Evolutionary conservation across 2,888 invertebrate species (phyloP).

Genomic region (Fabriciana adippe): DNA sequence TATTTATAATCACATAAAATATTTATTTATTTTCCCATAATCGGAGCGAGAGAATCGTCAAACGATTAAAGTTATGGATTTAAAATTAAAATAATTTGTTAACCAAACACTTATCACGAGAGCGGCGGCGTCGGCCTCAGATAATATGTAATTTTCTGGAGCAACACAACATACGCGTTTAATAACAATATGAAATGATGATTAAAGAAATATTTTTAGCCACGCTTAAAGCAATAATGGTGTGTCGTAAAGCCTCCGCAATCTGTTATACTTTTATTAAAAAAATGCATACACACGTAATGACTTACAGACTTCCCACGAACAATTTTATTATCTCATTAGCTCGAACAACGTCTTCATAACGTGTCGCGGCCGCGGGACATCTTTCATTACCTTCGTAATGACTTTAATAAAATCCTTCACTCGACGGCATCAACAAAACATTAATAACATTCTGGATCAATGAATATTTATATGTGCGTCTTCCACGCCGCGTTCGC

Average conservation of each 20-base stretch:
- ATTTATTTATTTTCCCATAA: too few species aligned
- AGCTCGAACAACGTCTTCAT: slow-evolving; percentile 75
- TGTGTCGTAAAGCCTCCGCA: slow-evolving; percentile 27
- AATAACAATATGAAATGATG: slow-evolving; percentile 8
- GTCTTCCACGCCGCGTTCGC: slow-evolving; percentile 46
- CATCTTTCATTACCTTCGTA: slow-evolving; percentile 72
- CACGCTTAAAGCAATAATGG: slow-evolving; percentile 16
- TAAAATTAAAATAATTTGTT: too few species aligned
- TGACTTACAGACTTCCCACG: slow-evolving; percentile 56
- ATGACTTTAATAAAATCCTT: slow-evolving; percentile 70
- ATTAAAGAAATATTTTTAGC: slow-evolving; percentile 22
- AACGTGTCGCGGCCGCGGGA: slow-evolving; percentile 71
- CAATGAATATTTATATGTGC: background rate
- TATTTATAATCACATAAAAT: too few species aligned
- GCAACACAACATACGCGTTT: background rate
- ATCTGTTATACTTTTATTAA: slow-evolving; percentile 36
- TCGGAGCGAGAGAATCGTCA: too few species aligned
- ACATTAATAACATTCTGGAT: slow-evolving; percentile 3
- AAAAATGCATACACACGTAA: slow-evolving; percentile 37
- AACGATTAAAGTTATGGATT: too few species aligned
- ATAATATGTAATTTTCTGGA: too few species aligned
- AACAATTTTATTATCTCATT: slow-evolving; percentile 73
- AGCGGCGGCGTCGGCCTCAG: too few species aligned
- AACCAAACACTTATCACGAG: too few species aligned
- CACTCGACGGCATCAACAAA: slow-evolving; percentile 49